Evolutionary conservation across 2,797 vertebrate genomes (phyloP).

Genomic region (Mormyrus proboscirostris): DNA sequence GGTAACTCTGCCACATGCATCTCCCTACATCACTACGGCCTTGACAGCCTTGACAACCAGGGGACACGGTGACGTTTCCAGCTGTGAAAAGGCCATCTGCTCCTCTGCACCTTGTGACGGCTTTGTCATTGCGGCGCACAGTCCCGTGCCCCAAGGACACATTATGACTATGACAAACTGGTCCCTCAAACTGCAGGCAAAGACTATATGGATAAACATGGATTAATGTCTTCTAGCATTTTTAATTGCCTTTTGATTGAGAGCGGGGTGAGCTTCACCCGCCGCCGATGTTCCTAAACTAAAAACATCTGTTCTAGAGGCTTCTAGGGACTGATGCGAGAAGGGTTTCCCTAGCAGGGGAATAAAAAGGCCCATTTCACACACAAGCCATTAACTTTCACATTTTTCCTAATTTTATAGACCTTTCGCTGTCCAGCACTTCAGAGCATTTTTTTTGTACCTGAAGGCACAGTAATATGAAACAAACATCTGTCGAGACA

Average conservation of each 20-base stretch:
- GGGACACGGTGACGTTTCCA: conserved; percentile 51
- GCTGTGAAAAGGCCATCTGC: conserved; percentile 62
- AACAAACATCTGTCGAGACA: conserved; percentile 3
- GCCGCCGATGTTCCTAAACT: conserved; percentile 7
- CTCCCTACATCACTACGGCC: conserved; percentile 41
- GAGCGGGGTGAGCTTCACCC: conserved; percentile 6
- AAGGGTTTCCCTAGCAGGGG: neutral
- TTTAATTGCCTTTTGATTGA: conserved; percentile 26
- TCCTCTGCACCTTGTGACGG: conserved; percentile 51
- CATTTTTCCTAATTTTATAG: conserved; percentile 23
- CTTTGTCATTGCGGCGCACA: conserved; percentile 49
- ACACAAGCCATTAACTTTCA: conserved; percentile 22
- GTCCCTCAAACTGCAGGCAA: conserved; percentile 12
- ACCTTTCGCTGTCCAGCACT: conserved; percentile 4
- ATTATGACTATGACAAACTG: conserved; percentile 29
- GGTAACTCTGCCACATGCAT: conserved; percentile 51
- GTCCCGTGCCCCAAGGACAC: conserved; percentile 23
- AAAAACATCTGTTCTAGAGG: conserved; percentile 19
- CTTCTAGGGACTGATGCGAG: conserved; percentile 6
- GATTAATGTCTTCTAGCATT: conserved; percentile 29
- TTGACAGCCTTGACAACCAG: conserved; percentile 41
- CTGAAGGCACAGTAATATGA: neutral
- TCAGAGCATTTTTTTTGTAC: neutral
- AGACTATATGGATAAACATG: conserved; percentile 27
- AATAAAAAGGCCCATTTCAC: conserved; percentile 17